Conservation (phyloP, 2,113 vertebrate genomes). For the Neogobius melanostomus region DNA sequence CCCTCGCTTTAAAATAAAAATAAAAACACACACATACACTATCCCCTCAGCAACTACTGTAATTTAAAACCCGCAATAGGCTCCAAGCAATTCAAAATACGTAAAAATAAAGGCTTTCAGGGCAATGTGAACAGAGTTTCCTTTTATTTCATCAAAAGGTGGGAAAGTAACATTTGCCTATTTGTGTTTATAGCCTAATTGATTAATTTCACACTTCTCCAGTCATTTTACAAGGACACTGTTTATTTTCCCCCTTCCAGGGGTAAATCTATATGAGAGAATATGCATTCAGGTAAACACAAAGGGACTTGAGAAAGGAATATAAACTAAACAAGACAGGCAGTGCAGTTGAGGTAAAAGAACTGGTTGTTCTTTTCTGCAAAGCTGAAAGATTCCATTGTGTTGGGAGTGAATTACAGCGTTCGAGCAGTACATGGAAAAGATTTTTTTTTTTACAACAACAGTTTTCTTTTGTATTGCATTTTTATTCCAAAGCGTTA, state of each 20-base stretch:
- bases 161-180: constrained; percentile 25
- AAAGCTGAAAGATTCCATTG: neutral
- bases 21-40: constrained; percentile 15
- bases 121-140: constrained; percentile 32
- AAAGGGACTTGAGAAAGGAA: constrained; percentile 9
- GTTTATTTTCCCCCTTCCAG: neutral
- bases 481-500: neutral
- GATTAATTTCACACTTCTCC: constrained; percentile 49
- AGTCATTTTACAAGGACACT: constrained; percentile 18
- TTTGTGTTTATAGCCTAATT: constrained; percentile 42
- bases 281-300: constrained; percentile 35
- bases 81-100: constrained; percentile 40
- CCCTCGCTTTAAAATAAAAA: constrained; percentile 12
- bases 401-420: neutral
- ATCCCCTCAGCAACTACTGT: constrained; percentile 38
- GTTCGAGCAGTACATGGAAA: neutral
- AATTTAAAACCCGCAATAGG: constrained; percentile 60
- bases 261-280: constrained; percentile 23
- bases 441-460: neutral
- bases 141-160: constrained; percentile 42
- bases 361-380: neutral
- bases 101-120: constrained; percentile 43
- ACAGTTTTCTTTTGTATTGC: neutral
- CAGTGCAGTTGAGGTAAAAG: constrained; percentile 2
- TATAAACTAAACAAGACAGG: constrained; percentile 14